Evolutionary conservation across 2,888 invertebrate genomes (phyloP).

Genomic region (Eilema depressum): DNA sequence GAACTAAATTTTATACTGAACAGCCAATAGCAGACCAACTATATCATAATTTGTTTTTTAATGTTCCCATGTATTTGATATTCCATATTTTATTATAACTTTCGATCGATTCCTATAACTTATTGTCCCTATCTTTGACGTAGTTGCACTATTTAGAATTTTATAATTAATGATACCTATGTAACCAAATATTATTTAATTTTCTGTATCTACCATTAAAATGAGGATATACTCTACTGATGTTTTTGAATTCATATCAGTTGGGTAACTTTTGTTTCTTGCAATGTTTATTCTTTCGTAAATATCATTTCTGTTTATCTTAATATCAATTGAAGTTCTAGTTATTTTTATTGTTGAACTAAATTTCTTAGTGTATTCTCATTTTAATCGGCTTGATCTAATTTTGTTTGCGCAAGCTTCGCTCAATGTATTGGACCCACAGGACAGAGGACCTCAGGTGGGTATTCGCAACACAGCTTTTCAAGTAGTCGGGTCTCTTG

Average conservation of each 20-base stretch:
- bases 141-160: constrained; percentile 48
- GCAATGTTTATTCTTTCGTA: background rate
- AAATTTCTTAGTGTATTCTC: constrained; percentile 63
- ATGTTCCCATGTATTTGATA: constrained; percentile 9
- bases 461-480: constrained; percentile 70
- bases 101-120: background rate
- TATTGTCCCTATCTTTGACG: constrained; percentile 15
- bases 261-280: background rate
- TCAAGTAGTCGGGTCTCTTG: constrained; percentile 40
- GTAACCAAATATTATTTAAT: constrained; percentile 26
- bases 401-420: constrained; percentile 87
- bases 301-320: background rate
- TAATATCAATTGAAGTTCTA: background rate
- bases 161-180: constrained; percentile 23
- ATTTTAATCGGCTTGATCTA: constrained; percentile 85
- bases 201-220: constrained; percentile 46
- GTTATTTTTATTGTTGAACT: background rate
- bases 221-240: constrained; percentile 44
- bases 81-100: constrained; percentile 8
- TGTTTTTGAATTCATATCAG: background rate
- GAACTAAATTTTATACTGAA: constrained; percentile 14
- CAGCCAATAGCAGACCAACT: constrained; percentile 51
- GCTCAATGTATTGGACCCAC: constrained; percentile 81
- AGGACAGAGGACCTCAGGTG: constrained; percentile 79
- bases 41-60: background rate